Evolutionary conservation across 1,140 invertebrate genomes (phyloP), one percentile per base, ranked within the genome.

Genomic region (Drosophila auraria): DNA sequence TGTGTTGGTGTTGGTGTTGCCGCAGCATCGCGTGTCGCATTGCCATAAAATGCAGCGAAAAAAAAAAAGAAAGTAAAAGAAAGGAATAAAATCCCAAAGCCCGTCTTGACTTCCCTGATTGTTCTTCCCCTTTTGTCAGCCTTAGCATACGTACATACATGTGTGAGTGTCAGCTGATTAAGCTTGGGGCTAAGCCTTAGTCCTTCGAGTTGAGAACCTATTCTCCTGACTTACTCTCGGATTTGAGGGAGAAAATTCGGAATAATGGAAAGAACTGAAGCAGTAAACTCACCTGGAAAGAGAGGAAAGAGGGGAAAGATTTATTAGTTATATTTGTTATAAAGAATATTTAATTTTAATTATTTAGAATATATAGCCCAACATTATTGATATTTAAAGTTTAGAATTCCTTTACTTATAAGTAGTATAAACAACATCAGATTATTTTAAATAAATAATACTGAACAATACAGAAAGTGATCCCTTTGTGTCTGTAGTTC

Each of bases 21-120:
- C 65, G 68, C 80, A 87, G 80, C 83, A 87, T 87, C 77, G 83
- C 83, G 80, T 87, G 83, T 83, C 72, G 77, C 83, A 80, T 71
- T 80, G 80, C 80, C 59, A 87, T 83, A 83, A 87, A 80, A 17
- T 78, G 77, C 72, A 78, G 62, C 60, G 12, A n/a, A 42, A 59
- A 63, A 70, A 66, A 30, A 33, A 17, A 12, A 20, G 12, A 12
- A 20, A 47, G 44, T 30, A 65, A 49, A 58, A 76, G 20, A 36
- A 54, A 33, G 20, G 20, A 56, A 56, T 23, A 40, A 56, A 56
- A 56, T 56, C 33, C 61, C 30, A 14, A 3, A 56, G 14, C 30
- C 61, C 53, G 61, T 57, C 60, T 75, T 65, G 70, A 74, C 80
- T 69, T 72, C 20, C 42, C 36, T 38, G 47, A 61, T 75, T 74